Base-by-base conservation (phyloP, 2,888 invertebrate genomes). In the Teleogryllus oceanicus region DNA sequence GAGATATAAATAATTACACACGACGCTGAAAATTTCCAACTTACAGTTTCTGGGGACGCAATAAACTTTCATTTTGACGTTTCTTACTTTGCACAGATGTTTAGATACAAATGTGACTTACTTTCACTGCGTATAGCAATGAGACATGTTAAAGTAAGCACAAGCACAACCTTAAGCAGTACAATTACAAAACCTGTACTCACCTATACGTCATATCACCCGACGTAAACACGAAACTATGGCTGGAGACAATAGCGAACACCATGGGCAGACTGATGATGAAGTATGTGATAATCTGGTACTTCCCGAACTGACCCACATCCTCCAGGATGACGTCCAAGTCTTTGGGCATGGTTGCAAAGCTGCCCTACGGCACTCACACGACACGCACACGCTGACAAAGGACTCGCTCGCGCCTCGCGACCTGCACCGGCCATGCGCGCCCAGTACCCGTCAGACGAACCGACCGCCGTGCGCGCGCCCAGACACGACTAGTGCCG, bases 181-280 rank as follows among this genome's bases (percentile, higher is more conserved):
- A 24, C 24, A 37, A 37, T 37, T 5, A 1, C 37, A 37, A 37
- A 37, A 37, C 37, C 37, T 37, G 37, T 37, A 37, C 37, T 37
- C 37, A 62, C 62, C 62, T 62, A 8, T 62, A 62, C 3, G 62
- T 62, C 62, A 62, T 13, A 62, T 62, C 62, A 62, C 62, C 62
- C 62, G 62, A 62, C n/a, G 62, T 62, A n/a, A 62, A 62, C 16
- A 62, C 62, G 62, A 62, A 62, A n/a, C 62, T 62, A 62, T 62
- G 62, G 62, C 62, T 62, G 62, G 62, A 62, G 62, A 62, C 62
- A n/a, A 62, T 62, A 5, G 62, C 62, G n/a, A 62, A 62, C 62
- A 62, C 62, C 62, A 62, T 62, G 62, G 62, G 62, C 62, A 62
- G 62, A 62, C 62, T 62, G 62, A 62, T 62, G 16, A 62, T 62